Evolutionary conservation across 2,888 invertebrate species (phyloP).

Genomic region (Dolichomitus sp.): DNA sequence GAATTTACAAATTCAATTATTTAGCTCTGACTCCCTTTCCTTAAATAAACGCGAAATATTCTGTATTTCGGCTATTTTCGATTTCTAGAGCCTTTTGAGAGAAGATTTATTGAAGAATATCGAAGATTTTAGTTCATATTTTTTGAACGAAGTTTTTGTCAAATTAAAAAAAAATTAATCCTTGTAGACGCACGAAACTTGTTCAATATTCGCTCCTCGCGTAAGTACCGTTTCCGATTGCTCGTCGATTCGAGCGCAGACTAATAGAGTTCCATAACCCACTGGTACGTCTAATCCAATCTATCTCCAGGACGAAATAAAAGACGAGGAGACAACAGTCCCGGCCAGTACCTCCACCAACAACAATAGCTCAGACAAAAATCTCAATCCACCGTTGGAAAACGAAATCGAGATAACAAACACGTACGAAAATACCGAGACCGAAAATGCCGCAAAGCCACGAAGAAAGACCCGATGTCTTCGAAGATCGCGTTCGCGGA

Average conservation of each 20-base stretch:
- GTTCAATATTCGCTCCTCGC: not conserved
- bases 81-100: too few species aligned
- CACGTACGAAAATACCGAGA: slow-evolving; percentile 28
- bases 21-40: too few species aligned
- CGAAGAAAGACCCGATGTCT: slow-evolving; percentile 75
- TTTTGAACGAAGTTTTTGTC: too few species aligned
- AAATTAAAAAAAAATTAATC: too few species aligned
- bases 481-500: slow-evolving; percentile 59
- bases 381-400: slow-evolving; percentile 77
- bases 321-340: slow-evolving; percentile 74
- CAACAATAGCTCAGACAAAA: slow-evolving; percentile 81
- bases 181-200: too few species aligned
- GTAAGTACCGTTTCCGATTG: not conserved
- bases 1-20: too few species aligned
- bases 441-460: slow-evolving; percentile 65
- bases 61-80: too few species aligned
- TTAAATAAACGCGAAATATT: too few species aligned
- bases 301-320: slow-evolving; percentile 61
- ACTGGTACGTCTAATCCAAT: slow-evolving; percentile 75
- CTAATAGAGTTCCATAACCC: slow-evolving; percentile 53
- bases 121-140: too few species aligned
- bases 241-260: slow-evolving; percentile 11
- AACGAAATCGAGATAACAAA: slow-evolving; percentile 33
- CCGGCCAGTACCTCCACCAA: slow-evolving; percentile 68
- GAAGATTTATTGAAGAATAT: too few species aligned